Base-by-base conservation (phyloP, 1,140 invertebrate species). In the Saccostrea glomerata region DNA sequence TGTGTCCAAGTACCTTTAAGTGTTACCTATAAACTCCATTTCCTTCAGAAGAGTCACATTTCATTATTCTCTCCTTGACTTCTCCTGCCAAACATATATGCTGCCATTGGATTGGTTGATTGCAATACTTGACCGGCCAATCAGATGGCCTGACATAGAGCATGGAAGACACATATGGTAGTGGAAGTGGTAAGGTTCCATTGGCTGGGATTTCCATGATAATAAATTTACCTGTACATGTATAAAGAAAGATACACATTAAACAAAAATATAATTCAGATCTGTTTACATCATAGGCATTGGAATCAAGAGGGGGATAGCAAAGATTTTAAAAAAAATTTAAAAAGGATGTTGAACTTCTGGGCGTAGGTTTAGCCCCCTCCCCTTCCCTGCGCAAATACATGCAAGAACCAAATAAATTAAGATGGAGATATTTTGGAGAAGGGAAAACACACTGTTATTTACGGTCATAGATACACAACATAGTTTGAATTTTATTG, bases 71-170 rank as follows among this genome's bases (percentile, higher is more conserved):
- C 91, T 97, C 96, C 13, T 95, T 93, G 17, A 96, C 92, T 90
- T 97, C 96, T 1, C 95, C 95, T 11, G 96, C 95, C 89, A 95
- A 95, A n/a, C 95, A 95, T 7, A 97, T 96, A 86, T 96, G 93
- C 23, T 96, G 96, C 97, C 97, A 97, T 70, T 96, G 95, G 25
- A 97, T 96, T 2, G 96, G 94, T 88, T 96, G 95, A 86, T 95
- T 95, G 92, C 96, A 97, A 93, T 96, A 97, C 86, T 96, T 96
- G 86, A 95, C 93, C 95, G 96, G 88, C 95, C 92, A 92, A 92
- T 95, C 92, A 92, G 96, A 83, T 17, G 97, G 97, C 86, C 95
- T 95, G 5, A 97, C 93, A 91, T 95, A 96, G 87, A 97, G 96
- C 47, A 96, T 95, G 15, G 96, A 96, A 89, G 96, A 95, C 0